Evolutionary conservation across 37 sponge, comb jelly and placozoan species (phyloP).

Genomic region (Chondrilla cf. caribensis): DNA sequence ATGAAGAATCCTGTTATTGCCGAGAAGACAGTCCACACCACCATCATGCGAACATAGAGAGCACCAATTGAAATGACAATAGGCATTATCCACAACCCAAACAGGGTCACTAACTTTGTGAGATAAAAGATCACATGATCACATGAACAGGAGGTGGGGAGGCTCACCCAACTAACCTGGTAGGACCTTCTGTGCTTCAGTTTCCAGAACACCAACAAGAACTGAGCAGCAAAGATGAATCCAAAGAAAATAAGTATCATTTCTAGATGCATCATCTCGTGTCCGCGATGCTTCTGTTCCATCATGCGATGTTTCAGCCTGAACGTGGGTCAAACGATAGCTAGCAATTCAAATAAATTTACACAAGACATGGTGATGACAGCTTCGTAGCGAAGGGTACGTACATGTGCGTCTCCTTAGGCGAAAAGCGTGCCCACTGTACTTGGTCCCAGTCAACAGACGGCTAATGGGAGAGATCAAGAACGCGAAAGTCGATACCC

Average conservation of each 20-base stretch:
- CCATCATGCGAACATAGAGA: conserved; percentile 79
- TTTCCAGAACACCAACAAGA: conserved; percentile 85
- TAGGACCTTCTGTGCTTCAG: conserved; percentile 73
- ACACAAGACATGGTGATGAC: too few relatives aligned
- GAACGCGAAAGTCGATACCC: too few relatives aligned
- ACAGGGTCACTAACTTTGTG: conserved; percentile 69
- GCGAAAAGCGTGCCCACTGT: conserved; percentile 70
- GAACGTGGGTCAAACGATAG: not conserved
- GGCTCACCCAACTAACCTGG: conserved; percentile 54
- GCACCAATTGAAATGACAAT: conserved; percentile 32
- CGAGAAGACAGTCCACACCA: conserved; percentile 85
- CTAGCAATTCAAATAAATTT: too few relatives aligned
- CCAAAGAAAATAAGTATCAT: conserved; percentile 92
- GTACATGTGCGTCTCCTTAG: conserved; percentile 34
- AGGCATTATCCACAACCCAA: conserved; percentile 92
- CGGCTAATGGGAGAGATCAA: conserved; percentile 2
- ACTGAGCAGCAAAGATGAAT: conserved; percentile 76
- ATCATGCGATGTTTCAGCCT: conserved; percentile 59
- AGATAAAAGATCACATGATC: too few relatives aligned
- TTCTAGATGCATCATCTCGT: conserved; percentile 96
- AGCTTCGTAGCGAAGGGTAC: too few relatives aligned
- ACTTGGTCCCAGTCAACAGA: conserved; percentile 74
- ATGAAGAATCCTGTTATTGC: conserved; percentile 68
- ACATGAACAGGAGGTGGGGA: too few relatives aligned
- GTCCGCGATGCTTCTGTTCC: conserved; percentile 91